Base-by-base conservation (phyloP, 2,113 vertebrate genomes). In the Pristiophorus japonicus region DNA sequence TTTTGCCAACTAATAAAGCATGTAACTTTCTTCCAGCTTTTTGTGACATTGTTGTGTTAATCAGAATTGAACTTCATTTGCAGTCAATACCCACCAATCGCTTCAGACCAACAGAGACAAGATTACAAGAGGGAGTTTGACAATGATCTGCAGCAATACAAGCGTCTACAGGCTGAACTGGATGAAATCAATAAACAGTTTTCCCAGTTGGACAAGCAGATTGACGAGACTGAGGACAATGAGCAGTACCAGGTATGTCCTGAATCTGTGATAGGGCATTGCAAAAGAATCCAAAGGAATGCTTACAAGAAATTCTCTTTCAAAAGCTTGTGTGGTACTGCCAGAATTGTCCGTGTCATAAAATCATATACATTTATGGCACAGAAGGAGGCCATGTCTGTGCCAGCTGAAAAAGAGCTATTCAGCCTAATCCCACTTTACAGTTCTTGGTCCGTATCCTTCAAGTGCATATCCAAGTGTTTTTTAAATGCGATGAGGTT, bases 61-160 rank as follows among this genome's bases (percentile, higher is more conserved):
- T 47, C 11, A 51, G 10, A 11, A 38, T 94, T 93, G 24, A 81
- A 63, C 47, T 66, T 93, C 18, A 27, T 94, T 95, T 96, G 88
- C 96, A 98, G 98, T 95, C 97, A 98, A 96, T 97, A 97, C 96
- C 98, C 97, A 27, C 95, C 97, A 59, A 97, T 98, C 92, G 96
- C 96, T 84, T 97, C 97, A 93, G 98, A 98, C 95, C 96, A 97
- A 16, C 97, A 98, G 96, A 97, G 98, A 75, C 96, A 98, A 95
- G 95, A 94, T 63, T 98, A 98, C 96, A 98, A 98, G 95, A 96
- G 96, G 22, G 97, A 98, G 65, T 98, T 98, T 96, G 98, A 99
- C 95, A 96, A 45, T 45, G 96, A 97, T 63, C 97, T 98, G 3
- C 97, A 97, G 95, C 98, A 98, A 95, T 98, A 98, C 94, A 98